Percentiles rank a stretch among this genome's conserved stretches.
Conservation (phyloP, 2,888 invertebrate genomes). For the Mythimna lalbum region DNA sequence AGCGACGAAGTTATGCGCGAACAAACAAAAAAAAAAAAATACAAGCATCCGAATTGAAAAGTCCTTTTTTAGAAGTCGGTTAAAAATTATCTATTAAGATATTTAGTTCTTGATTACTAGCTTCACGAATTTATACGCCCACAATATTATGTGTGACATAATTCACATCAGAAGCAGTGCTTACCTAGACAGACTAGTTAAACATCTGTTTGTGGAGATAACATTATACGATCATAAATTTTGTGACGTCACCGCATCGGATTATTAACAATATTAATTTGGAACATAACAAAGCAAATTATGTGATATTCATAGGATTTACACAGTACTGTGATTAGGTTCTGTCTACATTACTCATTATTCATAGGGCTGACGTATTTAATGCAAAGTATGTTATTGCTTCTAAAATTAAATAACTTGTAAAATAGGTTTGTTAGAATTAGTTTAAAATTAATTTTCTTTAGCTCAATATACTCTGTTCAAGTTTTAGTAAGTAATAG, state of each 20-base stretch:
- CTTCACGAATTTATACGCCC: not conserved
- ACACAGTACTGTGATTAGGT: constrained; percentile 70
- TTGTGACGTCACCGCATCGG: constrained; percentile 43
- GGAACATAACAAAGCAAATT: constrained; percentile 72
- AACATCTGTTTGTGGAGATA: constrained; percentile 27
- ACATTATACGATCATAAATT: constrained; percentile 38
- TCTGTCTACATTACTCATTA: constrained; percentile 62
- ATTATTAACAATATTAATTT: constrained; percentile 74
- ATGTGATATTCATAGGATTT: constrained; percentile 65
- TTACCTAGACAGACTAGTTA: constrained; percentile 12
- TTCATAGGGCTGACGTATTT: constrained; percentile 45
- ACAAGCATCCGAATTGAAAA: no score
- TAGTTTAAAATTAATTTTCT: not conserved
- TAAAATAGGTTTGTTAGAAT: not conserved
- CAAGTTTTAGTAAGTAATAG: not conserved
- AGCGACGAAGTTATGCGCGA: no score
- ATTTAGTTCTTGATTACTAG: not conserved
- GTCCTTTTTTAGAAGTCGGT: no score
- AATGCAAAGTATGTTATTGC: not conserved
- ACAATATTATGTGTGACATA: not conserved
- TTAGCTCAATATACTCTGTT: not conserved
- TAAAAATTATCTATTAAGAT: not conserved
- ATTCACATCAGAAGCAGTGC: constrained; percentile 22
- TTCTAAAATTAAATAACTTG: not conserved
- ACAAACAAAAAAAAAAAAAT: no score